phyloP scores from a whole-genome alignment of 2,797 vertebrate species.

The Ptychobarbus kaznakovi region DNA sequence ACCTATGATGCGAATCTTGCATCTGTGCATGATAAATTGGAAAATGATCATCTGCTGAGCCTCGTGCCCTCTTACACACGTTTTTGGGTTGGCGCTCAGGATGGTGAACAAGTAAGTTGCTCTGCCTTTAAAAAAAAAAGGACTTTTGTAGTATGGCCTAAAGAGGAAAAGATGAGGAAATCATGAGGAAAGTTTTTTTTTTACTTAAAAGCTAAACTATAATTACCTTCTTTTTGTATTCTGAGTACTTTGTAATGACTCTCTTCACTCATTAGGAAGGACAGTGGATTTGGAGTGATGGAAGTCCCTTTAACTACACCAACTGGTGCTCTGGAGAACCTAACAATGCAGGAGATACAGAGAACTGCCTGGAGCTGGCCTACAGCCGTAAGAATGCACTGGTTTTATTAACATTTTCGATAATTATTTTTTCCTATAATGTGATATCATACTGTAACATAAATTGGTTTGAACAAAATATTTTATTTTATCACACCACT shows the following conservation, averaged over 20 bases:
- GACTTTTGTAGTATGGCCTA: background rate
- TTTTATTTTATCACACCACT: background rate
- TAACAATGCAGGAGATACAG: background rate
- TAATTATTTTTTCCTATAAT: background rate
- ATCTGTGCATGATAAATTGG: background rate
- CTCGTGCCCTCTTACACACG: background rate
- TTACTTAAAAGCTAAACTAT: background rate
- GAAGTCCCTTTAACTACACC: background rate
- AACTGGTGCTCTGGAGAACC: background rate
- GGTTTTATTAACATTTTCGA: background rate
- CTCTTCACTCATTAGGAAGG: background rate
- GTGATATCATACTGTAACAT: background rate
- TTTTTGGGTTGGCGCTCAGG: background rate
- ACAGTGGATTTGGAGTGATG: constrained; percentile 3
- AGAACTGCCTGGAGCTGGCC: background rate
- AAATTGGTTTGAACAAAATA: background rate
- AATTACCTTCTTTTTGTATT: background rate
- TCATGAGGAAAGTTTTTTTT: no score
- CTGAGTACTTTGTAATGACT: background rate
- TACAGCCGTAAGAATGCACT: background rate
- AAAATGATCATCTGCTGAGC: background rate
- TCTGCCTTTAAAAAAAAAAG: background rate
- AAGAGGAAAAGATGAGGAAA: background rate
- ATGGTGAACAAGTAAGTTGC: background rate
- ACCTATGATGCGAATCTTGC: background rate